These are phyloP conservation scores for Ceyx margarethae DNA, from an alignment of 2,113 vertebrate species.

Conservation along the genomic window DNA sequence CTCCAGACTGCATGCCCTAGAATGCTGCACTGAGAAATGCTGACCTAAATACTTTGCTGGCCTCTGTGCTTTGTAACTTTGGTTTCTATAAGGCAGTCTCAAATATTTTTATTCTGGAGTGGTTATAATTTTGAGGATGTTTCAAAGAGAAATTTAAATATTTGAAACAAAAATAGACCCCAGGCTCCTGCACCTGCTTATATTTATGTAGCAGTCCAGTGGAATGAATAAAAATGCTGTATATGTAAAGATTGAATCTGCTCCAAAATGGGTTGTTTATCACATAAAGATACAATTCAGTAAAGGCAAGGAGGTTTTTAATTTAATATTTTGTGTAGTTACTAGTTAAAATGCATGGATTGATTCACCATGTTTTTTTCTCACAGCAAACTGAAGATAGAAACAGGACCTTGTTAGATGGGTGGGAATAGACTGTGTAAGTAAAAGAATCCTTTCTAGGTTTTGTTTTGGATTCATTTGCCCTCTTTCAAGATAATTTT, in stretches of 20 bases:
- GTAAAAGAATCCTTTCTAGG: background rate
- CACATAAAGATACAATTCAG: background rate
- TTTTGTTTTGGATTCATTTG: background rate
- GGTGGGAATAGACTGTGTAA: background rate
- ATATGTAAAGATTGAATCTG: background rate
- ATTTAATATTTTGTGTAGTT: background rate
- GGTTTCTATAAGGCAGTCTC: background rate
- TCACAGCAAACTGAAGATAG: background rate
- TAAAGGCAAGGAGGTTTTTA: background rate
- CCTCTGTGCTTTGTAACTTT: background rate
- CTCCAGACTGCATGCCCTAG: background rate
- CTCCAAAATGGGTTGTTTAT: background rate
- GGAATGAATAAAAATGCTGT: background rate
- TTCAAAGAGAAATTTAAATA: background rate
- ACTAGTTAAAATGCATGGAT: background rate
- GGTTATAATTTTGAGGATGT: background rate
- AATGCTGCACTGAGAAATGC: background rate
- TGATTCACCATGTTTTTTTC: background rate
- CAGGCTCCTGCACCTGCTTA: background rate
- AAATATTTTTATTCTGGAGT: background rate
- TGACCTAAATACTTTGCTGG: background rate
- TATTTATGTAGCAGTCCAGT: background rate
- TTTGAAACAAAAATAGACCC: background rate
- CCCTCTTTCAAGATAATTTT: background rate
- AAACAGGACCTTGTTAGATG: background rate